phyloP scores from a whole-genome alignment of 37 sponge, comb jelly and placozoan genomes.

The Oopsacas minuta region DNA sequence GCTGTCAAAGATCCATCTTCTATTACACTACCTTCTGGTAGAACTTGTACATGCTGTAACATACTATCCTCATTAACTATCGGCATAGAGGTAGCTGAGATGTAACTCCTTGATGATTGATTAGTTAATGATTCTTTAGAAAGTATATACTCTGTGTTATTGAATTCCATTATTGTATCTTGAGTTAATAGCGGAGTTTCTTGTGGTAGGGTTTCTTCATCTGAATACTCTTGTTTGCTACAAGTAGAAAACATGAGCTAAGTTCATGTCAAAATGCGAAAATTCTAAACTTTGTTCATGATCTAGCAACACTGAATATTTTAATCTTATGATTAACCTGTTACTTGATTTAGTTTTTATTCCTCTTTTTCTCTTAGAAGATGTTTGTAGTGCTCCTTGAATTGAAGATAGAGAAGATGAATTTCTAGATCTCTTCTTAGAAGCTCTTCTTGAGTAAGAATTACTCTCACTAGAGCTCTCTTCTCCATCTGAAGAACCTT shows the following conservation, averaged over 20 bases:
- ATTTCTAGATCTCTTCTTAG: neutral
- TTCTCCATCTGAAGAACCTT: neutral
- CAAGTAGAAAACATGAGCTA: neutral
- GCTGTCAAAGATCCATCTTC: neutral
- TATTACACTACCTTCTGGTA: neutral
- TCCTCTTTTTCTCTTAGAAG: neutral
- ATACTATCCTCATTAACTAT: neutral
- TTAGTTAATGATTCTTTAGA: too few relatives aligned
- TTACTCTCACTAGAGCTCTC: slow-evolving; percentile 8
- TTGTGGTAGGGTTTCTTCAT: neutral
- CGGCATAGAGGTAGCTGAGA: too few relatives aligned
- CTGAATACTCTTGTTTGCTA: neutral
- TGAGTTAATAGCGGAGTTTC: neutral
- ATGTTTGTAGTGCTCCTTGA: neutral
- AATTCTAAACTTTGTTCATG: too few relatives aligned
- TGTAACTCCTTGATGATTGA: too few relatives aligned
- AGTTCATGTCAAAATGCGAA: too few relatives aligned
- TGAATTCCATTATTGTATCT: neutral
- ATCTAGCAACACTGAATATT: too few relatives aligned
- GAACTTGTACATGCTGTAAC: neutral
- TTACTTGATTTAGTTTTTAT: neutral
- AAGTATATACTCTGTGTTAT: too few relatives aligned
- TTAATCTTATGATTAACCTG: too few relatives aligned
- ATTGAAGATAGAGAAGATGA: neutral
- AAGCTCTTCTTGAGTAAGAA: neutral